phyloP scores from a whole-genome alignment of 2,797 vertebrate species.

The Poliocrania exsul region DNA sequence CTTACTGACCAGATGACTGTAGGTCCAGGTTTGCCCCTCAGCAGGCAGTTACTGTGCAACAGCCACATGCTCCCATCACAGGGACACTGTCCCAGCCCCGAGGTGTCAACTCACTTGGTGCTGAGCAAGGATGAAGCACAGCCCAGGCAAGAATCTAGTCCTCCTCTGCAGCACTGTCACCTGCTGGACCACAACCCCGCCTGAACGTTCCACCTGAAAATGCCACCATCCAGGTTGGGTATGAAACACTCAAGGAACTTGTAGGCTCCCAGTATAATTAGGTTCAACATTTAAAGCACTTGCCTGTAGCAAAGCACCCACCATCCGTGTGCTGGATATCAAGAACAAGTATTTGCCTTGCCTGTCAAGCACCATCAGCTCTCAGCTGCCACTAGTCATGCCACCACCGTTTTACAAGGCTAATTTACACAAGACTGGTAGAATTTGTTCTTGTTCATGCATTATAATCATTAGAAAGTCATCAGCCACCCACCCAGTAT shows the following conservation, averaged over 20 bases:
- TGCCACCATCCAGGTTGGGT: neutral
- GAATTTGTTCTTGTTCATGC: neutral
- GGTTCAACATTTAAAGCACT: neutral
- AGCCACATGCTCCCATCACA: fast-evolving
- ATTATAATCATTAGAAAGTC: neutral
- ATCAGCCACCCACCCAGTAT: neutral
- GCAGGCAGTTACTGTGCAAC: neutral
- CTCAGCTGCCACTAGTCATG: neutral
- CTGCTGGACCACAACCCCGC: neutral
- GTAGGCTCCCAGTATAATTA: neutral
- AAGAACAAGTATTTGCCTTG: neutral
- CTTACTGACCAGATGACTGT: neutral
- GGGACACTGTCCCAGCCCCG: neutral
- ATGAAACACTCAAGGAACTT: neutral
- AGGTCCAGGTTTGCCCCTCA: neutral
- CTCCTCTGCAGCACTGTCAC: neutral
- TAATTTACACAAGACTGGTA: neutral
- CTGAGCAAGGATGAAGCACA: neutral
- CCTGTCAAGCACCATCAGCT: neutral
- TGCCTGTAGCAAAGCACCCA: neutral
- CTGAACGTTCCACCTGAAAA: neutral
- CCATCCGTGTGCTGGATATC: fast-evolving
- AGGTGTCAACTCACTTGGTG: fast-evolving
- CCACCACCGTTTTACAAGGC: neutral
- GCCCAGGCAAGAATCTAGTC: neutral